phyloP scores from a whole-genome alignment of 2,888 invertebrate species.

The Pseudococcus viburni region DNA sequence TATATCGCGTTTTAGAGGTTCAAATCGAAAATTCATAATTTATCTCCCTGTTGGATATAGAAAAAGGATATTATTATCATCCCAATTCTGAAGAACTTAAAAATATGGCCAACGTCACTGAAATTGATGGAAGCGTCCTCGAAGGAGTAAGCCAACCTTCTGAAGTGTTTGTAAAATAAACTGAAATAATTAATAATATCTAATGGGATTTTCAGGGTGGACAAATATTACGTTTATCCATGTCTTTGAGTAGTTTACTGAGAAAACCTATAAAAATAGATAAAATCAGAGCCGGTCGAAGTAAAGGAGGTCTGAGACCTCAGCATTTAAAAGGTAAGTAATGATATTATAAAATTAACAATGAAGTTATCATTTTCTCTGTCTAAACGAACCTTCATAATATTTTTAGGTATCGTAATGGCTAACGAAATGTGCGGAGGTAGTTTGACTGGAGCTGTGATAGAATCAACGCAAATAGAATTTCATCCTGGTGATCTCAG shows the following conservation, averaged over 20 bases:
- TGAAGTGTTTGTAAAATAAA: not conserved
- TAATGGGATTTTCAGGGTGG: constrained; percentile 80
- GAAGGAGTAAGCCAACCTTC: constrained; percentile 79
- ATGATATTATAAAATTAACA: not conserved
- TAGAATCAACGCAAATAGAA: constrained; percentile 83
- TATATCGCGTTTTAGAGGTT: not conserved
- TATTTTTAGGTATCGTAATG: constrained; percentile 78
- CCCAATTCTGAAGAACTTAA: not conserved
- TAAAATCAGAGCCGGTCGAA: constrained; percentile 86
- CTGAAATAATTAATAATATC: constrained; percentile 63
- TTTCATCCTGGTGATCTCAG: constrained; percentile 77
- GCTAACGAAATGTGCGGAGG: constrained; percentile 83
- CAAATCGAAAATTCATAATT: too few species aligned
- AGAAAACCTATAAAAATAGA: constrained; percentile 80
- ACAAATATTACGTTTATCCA: constrained; percentile 87
- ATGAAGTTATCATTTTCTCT: not conserved
- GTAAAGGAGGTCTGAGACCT: constrained; percentile 85
- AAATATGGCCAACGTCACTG: constrained; percentile 70
- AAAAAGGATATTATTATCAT: not conserved
- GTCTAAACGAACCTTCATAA: not conserved
- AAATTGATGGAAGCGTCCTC: constrained; percentile 84
- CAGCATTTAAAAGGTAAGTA: constrained; percentile 85
- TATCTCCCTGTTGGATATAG: too few species aligned
- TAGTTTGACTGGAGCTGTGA: constrained; percentile 70
- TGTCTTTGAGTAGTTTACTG: constrained; percentile 84